These are phyloP conservation scores for Polymixis flavicincta DNA, from an alignment of 2,888 invertebrate species.

Conservation along the genomic window DNA sequence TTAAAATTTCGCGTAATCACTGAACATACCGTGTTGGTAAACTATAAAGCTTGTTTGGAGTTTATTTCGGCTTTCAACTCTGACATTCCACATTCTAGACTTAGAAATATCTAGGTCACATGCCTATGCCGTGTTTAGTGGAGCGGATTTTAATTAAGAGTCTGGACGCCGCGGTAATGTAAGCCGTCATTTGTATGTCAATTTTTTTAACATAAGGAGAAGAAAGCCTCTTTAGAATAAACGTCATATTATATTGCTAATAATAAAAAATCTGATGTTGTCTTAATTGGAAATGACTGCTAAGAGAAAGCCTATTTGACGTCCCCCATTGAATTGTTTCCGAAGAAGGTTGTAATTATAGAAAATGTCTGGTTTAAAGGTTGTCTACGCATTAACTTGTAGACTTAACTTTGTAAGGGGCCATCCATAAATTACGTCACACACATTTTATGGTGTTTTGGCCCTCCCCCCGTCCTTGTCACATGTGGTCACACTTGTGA, in stretches of 20 bases:
- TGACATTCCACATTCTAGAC: slow-evolving; percentile 67
- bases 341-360: background rate
- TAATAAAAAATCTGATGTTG: background rate
- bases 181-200: background rate
- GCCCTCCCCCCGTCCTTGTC: too few species aligned
- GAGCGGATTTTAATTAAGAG: slow-evolving; percentile 31
- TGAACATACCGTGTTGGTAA: slow-evolving; percentile 50
- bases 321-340: background rate
- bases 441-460: too few species aligned
- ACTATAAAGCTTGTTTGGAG: slow-evolving; percentile 43
- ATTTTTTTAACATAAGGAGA: background rate
- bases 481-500: too few species aligned
- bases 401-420: too few species aligned
- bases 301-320: background rate
- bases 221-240: background rate
- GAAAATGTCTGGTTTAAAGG: slow-evolving; percentile 8
- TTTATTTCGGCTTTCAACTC: slow-evolving; percentile 67
- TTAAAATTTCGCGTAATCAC: slow-evolving; percentile 37
- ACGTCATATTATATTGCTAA: background rate
- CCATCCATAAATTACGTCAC: too few species aligned
- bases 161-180: background rate
- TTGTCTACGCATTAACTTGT: background rate
- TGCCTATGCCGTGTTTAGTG: slow-evolving; percentile 48
- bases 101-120: slow-evolving; percentile 66
- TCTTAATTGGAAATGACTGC: background rate